These are phyloP conservation scores for Oreohelix idahoensis DNA, from an alignment of 1,140 invertebrate genomes.

Conservation along the genomic window DNA sequence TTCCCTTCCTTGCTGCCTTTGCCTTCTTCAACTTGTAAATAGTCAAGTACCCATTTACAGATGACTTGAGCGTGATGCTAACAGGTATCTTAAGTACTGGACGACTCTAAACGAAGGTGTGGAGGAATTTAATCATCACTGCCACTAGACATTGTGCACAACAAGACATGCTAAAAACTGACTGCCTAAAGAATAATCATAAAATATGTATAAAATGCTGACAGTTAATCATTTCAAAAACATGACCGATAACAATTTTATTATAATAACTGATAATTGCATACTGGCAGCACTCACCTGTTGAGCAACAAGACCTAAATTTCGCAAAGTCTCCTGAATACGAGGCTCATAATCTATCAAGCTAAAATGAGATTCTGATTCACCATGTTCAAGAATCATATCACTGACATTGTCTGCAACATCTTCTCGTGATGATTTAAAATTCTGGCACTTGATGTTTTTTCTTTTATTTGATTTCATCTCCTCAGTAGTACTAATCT, in stretches of 20 bases:
- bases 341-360: slow-evolving; percentile 25
- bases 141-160: no score
- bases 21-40: no score
- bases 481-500: slow-evolving; percentile 2
- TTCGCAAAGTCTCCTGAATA: slow-evolving; percentile 47
- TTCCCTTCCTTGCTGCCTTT: no score
- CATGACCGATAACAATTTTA: slow-evolving; percentile 2
- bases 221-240: slow-evolving; percentile 13
- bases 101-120: no score
- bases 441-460: slow-evolving; percentile 3
- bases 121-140: no score
- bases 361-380: neutral
- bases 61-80: no score
- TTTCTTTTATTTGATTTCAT: slow-evolving; percentile 4
- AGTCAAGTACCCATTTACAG: no score
- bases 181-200: no score
- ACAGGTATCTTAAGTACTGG: no score
- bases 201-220: no score
- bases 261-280: neutral
- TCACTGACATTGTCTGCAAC: slow-evolving; percentile 18
- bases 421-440: neutral
- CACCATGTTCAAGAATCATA: slow-evolving; percentile 1
- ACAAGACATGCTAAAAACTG: no score
- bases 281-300: neutral
- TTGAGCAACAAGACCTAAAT: slow-evolving; percentile 38